Conservation (phyloP, 92 coral and sea anemone species). For the Palythoa caribaeorum region DNA sequence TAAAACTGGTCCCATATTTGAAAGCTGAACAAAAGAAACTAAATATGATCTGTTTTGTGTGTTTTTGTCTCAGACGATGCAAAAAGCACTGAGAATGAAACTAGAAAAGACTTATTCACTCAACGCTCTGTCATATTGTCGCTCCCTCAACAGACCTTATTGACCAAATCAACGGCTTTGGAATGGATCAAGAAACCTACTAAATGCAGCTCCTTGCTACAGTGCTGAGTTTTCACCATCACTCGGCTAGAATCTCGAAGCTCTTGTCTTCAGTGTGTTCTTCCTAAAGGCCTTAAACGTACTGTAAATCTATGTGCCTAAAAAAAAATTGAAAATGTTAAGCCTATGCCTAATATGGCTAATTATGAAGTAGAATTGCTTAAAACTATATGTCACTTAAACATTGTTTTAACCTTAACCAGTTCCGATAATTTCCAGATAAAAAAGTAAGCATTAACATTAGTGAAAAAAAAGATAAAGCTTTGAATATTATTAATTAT, state of each 20-base stretch:
- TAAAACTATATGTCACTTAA: slow-evolving; percentile 1
- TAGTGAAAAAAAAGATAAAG: neutral
- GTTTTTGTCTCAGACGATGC: slow-evolving; percentile 48
- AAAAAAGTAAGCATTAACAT: neutral
- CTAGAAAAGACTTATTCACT: slow-evolving; percentile 20
- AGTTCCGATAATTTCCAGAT: neutral
- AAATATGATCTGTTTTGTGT: neutral
- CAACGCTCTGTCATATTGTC: slow-evolving; percentile 44
- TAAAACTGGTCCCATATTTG: slow-evolving; percentile 45
- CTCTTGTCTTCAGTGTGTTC: slow-evolving; percentile 29
- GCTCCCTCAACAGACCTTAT: slow-evolving; percentile 49
- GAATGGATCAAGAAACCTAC: slow-evolving; percentile 52
- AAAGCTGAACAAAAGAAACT: neutral
- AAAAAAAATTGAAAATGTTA: slow-evolving; percentile 5
- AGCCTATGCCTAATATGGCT: slow-evolving; percentile 2
- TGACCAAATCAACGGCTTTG: slow-evolving; percentile 45
- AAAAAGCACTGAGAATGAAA: slow-evolving; percentile 51
- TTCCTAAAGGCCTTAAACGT: slow-evolving; percentile 22
- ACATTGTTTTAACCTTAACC: neutral
- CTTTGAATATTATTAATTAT: neutral
- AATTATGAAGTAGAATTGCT: neutral
- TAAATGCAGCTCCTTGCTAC: slow-evolving; percentile 53
- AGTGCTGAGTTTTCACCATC: slow-evolving; percentile 33
- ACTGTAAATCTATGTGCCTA: slow-evolving; percentile 21
- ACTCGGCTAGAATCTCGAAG: slow-evolving; percentile 42